Base-by-base conservation (phyloP, 2,888 invertebrate species). In the Germaria angustata region DNA sequence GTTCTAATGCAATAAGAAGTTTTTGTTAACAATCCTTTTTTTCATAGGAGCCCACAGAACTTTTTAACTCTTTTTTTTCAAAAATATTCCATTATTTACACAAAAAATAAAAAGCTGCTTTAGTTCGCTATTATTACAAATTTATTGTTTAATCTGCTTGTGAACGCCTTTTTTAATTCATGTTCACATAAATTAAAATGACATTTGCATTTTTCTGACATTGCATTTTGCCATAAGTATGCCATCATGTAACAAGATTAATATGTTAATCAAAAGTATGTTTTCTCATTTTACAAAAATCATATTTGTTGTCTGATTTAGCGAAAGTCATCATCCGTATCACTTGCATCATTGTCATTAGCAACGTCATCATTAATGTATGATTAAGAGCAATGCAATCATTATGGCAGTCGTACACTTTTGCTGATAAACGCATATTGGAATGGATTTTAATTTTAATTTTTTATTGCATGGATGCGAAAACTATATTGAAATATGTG, bases 131-230 rank as follows among this genome's bases (percentile, higher is more conserved):
- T 36, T 8, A 1, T 17, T 0, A 5, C 2, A 9, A 24, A 44
- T 39, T 22, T 39, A n/a, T 59, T 41, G 24, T n/a, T 32, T 63
- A 28, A 34, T 24, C 22, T 22, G 41, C 28, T n/a, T 8, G 4
- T 6, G 0, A 2, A 11, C 39, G 15, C 17, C 11, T 13, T 57
- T 44, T 22, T n/a, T n/a, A 4, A 22, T 8, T 22, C 9, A 59
- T 32, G 34, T 20, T 8, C 22, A 49, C 36, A 57, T 44, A 76
- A 39, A 66, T 76, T 49, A 49, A 75, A 63, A 66, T 59, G 57
- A 28, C 46, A 57, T 66, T 76, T 59, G 44, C 55, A 65, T 34
- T 24, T 65, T 34, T 34, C n/a, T 24, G 44, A 7, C 57, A 71
- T 13, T 59, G 46, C 59, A 22, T 22, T 39, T 20, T 41, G 15